Evolutionary conservation across 2,888 invertebrate genomes (phyloP).

Genomic region (Eutolmus rufibarbis): DNA sequence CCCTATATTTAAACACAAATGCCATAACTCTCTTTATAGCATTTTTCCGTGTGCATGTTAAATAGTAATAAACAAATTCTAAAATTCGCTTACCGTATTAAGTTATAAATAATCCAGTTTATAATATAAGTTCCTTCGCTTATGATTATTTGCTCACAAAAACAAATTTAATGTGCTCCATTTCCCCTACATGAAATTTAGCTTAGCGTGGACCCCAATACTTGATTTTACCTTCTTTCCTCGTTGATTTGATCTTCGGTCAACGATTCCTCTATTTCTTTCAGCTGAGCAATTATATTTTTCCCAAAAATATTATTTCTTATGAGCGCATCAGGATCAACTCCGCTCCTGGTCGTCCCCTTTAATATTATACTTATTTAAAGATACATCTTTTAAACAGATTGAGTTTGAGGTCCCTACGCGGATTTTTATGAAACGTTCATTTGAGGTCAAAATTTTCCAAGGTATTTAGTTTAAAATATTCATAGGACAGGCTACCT

Average conservation of each 20-base stretch:
- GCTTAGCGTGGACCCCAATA: constrained; percentile 48
- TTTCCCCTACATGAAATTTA: no score
- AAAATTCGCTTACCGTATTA: no score
- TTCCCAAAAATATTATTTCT: neutral
- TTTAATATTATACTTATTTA: neutral
- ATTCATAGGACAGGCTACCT: no score
- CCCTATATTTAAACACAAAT: no score
- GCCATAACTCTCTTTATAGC: no score
- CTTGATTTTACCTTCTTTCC: constrained; percentile 49
- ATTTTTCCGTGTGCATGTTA: no score
- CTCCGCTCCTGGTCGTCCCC: neutral
- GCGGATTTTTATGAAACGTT: neutral
- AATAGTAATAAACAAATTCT: no score
- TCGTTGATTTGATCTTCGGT: constrained; percentile 47
- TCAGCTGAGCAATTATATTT: constrained; percentile 42
- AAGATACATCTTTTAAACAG: neutral
- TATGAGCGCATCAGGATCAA: neutral
- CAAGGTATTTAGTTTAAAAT: neutral
- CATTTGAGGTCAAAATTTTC: neutral
- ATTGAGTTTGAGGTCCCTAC: neutral
- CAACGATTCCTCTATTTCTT: constrained; percentile 45
- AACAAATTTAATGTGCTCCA: no score
- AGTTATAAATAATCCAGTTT: no score
- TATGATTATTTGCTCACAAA: no score
- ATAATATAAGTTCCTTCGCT: no score